Conservation (phyloP, 2,888 invertebrate species). For the Lasioglossum pauxillum region DNA sequence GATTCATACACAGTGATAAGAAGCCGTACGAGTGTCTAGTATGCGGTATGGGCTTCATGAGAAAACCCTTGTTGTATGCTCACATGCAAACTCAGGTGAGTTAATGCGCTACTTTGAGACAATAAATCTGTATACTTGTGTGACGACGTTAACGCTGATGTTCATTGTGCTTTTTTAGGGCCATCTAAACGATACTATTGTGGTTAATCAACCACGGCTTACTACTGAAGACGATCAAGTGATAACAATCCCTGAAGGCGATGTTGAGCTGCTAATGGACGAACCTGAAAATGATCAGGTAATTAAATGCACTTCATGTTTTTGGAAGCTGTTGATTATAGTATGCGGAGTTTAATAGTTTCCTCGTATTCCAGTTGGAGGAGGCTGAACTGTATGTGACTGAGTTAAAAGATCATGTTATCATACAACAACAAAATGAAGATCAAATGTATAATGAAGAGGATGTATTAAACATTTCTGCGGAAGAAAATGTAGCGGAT, state of each 20-base stretch:
- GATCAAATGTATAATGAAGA: slow-evolving; percentile 81
- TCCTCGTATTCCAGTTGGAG: slow-evolving; percentile 70
- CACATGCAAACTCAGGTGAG: slow-evolving; percentile 90
- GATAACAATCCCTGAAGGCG: slow-evolving; percentile 81
- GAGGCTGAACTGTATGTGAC: slow-evolving; percentile 86
- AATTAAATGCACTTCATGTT: slow-evolving; percentile 20
- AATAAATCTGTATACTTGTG: not conserved
- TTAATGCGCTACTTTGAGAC: not conserved
- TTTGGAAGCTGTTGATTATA: not conserved
- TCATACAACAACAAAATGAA: slow-evolving; percentile 84
- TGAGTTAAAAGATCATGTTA: slow-evolving; percentile 85
- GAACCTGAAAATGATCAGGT: slow-evolving; percentile 76
- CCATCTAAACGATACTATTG: slow-evolving; percentile 92
- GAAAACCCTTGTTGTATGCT: slow-evolving; percentile 91
- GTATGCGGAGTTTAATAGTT: not conserved
- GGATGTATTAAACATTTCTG: slow-evolving; percentile 75
- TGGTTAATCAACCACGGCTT: slow-evolving; percentile 92
- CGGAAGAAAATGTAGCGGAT: slow-evolving; percentile 68
- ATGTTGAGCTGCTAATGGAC: slow-evolving; percentile 82
- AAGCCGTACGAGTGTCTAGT: slow-evolving; percentile 94
- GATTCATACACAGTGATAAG: slow-evolving; percentile 94
- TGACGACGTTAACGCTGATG: not conserved
- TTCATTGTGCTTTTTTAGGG: slow-evolving; percentile 84
- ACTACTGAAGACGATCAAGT: slow-evolving; percentile 86
- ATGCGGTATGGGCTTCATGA: slow-evolving; percentile 93